phyloP scores from a whole-genome alignment of 64 coral and sea anemone genomes.

The Actinia equina region DNA sequence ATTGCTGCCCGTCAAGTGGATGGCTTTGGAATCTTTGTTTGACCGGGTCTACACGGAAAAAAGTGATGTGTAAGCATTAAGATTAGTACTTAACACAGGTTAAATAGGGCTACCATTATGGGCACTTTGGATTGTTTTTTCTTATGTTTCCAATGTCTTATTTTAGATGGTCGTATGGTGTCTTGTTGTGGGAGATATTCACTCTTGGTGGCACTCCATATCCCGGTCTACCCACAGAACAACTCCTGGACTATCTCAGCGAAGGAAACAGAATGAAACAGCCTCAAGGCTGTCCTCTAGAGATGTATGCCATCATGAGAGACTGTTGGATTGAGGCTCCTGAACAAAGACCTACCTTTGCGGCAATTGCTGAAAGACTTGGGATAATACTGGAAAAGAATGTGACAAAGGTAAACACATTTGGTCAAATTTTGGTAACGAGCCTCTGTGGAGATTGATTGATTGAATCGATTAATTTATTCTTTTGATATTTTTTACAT shows the following conservation, averaged over 20 bases:
- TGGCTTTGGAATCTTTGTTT: conserved; percentile 70
- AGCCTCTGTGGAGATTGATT: too few relatives aligned
- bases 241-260: conserved; percentile 49
- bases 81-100: too few relatives aligned
- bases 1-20: conserved; percentile 75
- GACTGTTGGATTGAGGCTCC: conserved; percentile 39
- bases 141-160: not conserved
- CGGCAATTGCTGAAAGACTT: conserved; percentile 11
- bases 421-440: too few relatives aligned
- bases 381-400: conserved; percentile 33
- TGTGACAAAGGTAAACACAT: not conserved
- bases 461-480: too few relatives aligned
- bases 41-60: conserved; percentile 72
- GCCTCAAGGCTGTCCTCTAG: conserved; percentile 41
- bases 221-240: conserved; percentile 47
- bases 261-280: conserved; percentile 46
- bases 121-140: too few relatives aligned
- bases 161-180: conserved; percentile 52
- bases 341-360: conserved; percentile 30
- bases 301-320: conserved; percentile 49
- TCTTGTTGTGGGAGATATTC: conserved; percentile 45
- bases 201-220: conserved; percentile 59
- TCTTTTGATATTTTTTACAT: too few relatives aligned
- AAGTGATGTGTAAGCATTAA: conserved; percentile 66
- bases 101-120: too few relatives aligned